phyloP scores from a whole-genome alignment of 2,888 invertebrate genomes.

The Ischnura elegans region DNA sequence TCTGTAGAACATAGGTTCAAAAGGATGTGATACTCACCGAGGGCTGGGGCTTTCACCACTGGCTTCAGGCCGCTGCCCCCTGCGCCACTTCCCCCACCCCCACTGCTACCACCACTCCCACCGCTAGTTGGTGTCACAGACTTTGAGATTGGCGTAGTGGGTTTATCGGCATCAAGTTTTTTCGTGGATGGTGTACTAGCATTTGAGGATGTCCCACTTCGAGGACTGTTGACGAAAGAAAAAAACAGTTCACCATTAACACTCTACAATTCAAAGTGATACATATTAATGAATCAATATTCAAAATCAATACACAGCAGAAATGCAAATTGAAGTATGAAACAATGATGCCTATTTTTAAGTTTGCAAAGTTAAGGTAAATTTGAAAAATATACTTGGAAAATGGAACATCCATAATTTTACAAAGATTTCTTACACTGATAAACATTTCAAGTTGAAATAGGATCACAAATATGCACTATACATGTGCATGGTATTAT shows the following conservation, averaged over 20 bases:
- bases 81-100: constrained; percentile 76
- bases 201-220: constrained; percentile 93
- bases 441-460: too few species aligned
- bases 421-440: neutral
- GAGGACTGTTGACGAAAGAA: constrained; percentile 77
- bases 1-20: neutral
- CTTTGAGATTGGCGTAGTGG: constrained; percentile 94
- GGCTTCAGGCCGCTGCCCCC: constrained; percentile 81
- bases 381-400: too few species aligned
- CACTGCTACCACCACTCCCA: constrained; percentile 78
- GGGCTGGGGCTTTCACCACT: constrained; percentile 79
- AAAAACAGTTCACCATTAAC: too few species aligned
- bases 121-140: constrained; percentile 91
- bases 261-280: neutral
- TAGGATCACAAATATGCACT: too few species aligned
- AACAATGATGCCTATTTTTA: too few species aligned
- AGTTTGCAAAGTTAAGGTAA: too few species aligned
- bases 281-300: too few species aligned
- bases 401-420: too few species aligned
- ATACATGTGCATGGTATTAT: too few species aligned
- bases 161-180: constrained; percentile 91
- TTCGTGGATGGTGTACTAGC: constrained; percentile 94
- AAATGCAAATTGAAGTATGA: too few species aligned
- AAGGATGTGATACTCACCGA: constrained; percentile 73
- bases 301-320: too few species aligned